Conservation (phyloP, 1,140 invertebrate genomes). For the Dreissena polymorpha region DNA sequence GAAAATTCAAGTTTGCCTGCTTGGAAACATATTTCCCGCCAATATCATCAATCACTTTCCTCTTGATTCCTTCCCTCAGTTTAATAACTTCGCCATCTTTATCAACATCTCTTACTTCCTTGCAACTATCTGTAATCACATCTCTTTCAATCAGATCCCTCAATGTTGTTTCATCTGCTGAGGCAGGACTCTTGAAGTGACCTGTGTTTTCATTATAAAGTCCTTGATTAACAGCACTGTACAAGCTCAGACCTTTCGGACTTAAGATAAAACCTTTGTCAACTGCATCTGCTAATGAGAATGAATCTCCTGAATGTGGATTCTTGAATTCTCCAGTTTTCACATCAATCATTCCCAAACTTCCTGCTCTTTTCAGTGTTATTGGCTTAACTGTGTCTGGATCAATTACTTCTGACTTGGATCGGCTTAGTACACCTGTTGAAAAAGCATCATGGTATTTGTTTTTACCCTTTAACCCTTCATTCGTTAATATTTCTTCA, state of each 20-base stretch:
- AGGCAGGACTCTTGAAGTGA: conserved; percentile 88
- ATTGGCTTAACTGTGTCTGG: conserved; percentile 74
- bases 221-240: conserved; percentile 92
- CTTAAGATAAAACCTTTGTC: conserved; percentile 72
- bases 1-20: conserved; percentile 79
- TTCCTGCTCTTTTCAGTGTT: conserved; percentile 71
- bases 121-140: conserved; percentile 85
- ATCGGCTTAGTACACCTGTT: conserved; percentile 70
- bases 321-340: conserved; percentile 89
- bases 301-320: conserved; percentile 88
- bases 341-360: conserved; percentile 83
- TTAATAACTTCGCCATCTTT: conserved; percentile 69
- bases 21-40: conserved; percentile 83
- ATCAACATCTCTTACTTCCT: conserved; percentile 83
- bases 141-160: conserved; percentile 87
- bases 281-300: conserved; percentile 91
- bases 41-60: conserved; percentile 87
- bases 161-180: conserved; percentile 88
- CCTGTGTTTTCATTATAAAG: conserved; percentile 90
- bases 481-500: conserved; percentile 69
- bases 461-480: conserved; percentile 62
- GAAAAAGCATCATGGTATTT: conserved; percentile 73
- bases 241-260: conserved; percentile 85
- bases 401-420: conserved; percentile 75
- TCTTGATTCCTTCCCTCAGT: conserved; percentile 84